Conservation (phyloP, 1,140 invertebrate species). For the Paralvinella palmiformis region DNA sequence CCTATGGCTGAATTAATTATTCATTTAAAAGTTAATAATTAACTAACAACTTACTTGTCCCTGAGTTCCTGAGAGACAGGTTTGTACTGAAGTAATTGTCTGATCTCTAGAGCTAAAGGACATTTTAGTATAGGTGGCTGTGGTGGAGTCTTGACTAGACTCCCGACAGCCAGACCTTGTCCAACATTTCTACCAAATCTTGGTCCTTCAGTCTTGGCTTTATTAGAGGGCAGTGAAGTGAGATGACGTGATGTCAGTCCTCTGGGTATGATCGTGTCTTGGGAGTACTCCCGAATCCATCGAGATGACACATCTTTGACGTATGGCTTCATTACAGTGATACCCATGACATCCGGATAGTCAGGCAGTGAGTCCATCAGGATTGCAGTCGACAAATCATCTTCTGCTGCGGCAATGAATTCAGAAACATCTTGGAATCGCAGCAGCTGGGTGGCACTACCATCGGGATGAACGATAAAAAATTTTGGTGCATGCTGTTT, state of each 20-base stretch:
- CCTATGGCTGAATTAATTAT: too few species aligned
- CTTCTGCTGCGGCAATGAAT: slow-evolving; percentile 36
- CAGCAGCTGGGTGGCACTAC: slow-evolving; percentile 46
- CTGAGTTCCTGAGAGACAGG: slow-evolving; percentile 33
- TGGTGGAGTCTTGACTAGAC: slow-evolving; percentile 23
- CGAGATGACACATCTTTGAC: slow-evolving; percentile 33
- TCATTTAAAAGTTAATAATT: too few species aligned
- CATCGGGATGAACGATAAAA: slow-evolving; percentile 45
- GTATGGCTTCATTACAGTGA: slow-evolving; percentile 44
- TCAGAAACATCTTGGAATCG: slow-evolving; percentile 43
- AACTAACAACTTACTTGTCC: slow-evolving; percentile 32
- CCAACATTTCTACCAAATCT: slow-evolving; percentile 44
- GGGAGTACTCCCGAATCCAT: slow-evolving; percentile 45
- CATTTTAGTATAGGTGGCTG: slow-evolving; percentile 37
- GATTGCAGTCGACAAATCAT: slow-evolving; percentile 43
- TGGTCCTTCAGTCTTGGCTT: slow-evolving; percentile 39
- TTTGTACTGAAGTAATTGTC: slow-evolving; percentile 46
- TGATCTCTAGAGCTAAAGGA: slow-evolving; percentile 37
- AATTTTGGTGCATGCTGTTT: slow-evolving; percentile 45
- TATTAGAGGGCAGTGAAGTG: slow-evolving; percentile 39
- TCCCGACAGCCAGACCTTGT: slow-evolving; percentile 38
- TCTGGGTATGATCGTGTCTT: slow-evolving; percentile 42
- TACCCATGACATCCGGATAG: slow-evolving; percentile 38
- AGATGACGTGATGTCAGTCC: slow-evolving; percentile 44
- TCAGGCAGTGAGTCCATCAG: slow-evolving; percentile 43